Percentiles rank a stretch among this genome's conserved stretches.
These are phyloP conservation scores for Diploptera punctata DNA, from an alignment of 2,888 invertebrate genomes.

Conservation along the genomic window DNA sequence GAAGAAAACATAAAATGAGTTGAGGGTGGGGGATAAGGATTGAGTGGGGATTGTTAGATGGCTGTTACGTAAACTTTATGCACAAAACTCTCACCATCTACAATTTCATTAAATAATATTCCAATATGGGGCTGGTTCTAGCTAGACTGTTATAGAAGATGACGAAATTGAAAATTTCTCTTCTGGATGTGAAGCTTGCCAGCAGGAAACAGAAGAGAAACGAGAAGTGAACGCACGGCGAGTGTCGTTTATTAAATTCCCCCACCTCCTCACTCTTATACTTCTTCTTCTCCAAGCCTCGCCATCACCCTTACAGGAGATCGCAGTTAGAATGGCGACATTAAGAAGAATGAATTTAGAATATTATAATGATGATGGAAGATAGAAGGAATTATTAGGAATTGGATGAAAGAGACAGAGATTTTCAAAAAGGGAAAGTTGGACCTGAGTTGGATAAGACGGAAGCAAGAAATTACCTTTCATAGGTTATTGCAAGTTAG, in stretches of 20 bases:
- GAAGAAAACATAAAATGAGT: too few relatives aligned
- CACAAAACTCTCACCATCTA: constrained; percentile 2
- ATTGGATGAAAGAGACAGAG: constrained; percentile 11
- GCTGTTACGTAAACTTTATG: constrained; percentile 16
- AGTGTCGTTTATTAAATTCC: constrained; percentile 32
- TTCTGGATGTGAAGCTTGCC: constrained; percentile 30
- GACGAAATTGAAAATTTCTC: constrained; percentile 31
- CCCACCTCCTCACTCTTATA: constrained; percentile 4
- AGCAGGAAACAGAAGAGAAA: constrained; percentile 31
- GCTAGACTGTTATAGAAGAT: constrained; percentile 29
- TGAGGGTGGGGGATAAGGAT: too few relatives aligned
- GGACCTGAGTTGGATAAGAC: not conserved
- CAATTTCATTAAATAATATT: constrained; percentile 29
- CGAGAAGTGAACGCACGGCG: constrained; percentile 28
- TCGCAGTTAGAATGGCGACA: constrained; percentile 8
- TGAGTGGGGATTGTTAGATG: not conserved
- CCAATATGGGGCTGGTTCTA: constrained; percentile 25
- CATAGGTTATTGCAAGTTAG: not conserved
- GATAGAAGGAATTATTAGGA: constrained; percentile 28
- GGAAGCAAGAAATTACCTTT: constrained; percentile 3
- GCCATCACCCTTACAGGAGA: constrained; percentile 15
- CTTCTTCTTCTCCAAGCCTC: constrained; percentile 13
- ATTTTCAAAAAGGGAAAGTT: constrained; percentile 6
- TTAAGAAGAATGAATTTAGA: constrained; percentile 29
- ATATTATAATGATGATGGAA: constrained; percentile 30